These are phyloP conservation scores for Dryobotodes eremita DNA, from an alignment of 2,888 invertebrate species.

Conservation along the genomic window DNA sequence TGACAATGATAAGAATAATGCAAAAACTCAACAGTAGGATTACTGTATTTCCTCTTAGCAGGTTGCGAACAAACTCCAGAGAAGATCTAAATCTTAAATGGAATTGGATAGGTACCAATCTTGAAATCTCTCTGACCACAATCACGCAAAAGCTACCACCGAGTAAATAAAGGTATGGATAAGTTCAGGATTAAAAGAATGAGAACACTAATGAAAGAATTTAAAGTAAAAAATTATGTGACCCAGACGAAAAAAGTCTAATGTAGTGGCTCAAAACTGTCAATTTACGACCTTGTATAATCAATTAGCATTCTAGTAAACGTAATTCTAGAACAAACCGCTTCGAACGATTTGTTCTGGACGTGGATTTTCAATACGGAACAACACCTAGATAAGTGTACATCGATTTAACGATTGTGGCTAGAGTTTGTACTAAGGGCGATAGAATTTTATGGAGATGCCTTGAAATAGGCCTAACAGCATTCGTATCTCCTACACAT, in stretches of 20 bases:
- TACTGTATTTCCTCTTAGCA: background rate
- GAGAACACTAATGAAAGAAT: background rate
- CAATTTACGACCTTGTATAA: conserved; percentile 54
- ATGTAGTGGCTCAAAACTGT: conserved; percentile 18
- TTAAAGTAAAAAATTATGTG: background rate
- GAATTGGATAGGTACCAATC: background rate
- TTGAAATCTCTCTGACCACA: background rate
- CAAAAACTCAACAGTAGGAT: background rate
- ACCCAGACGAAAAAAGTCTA: background rate
- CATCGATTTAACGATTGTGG: background rate
- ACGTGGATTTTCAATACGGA: conserved; percentile 34
- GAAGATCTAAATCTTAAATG: background rate
- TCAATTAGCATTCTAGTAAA: conserved; percentile 61
- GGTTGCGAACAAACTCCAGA: background rate
- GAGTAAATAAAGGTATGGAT: background rate
- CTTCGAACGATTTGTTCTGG: conserved; percentile 26
- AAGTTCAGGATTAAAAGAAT: background rate
- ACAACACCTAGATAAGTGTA: conserved; percentile 10
- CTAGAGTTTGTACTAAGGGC: background rate
- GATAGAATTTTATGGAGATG: background rate
- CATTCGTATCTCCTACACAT: background rate
- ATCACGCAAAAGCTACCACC: background rate
- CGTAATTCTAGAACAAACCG: conserved; percentile 56
- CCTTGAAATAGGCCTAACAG: background rate
- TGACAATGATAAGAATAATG: background rate